Conservation (phyloP, 2,797 vertebrate genomes). For the Tinamus major region DNA sequence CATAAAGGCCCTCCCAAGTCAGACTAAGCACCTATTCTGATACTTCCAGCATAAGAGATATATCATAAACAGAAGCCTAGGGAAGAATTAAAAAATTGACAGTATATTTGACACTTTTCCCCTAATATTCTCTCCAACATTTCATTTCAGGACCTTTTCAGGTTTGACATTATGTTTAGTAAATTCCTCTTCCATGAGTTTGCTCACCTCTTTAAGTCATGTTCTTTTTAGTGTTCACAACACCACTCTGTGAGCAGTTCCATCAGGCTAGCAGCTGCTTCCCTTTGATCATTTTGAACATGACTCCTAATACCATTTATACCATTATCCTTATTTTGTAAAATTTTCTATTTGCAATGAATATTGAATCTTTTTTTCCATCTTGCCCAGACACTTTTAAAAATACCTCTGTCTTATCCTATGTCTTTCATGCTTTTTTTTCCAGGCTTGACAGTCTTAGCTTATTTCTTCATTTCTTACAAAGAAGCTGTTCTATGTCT, state of each 20-base stretch:
- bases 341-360: background rate
- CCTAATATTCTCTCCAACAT: background rate
- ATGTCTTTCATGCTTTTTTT: background rate
- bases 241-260: background rate
- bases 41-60: background rate
- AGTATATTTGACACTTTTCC: background rate
- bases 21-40: background rate
- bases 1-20: background rate
- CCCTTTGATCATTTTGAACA: background rate
- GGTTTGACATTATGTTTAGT: background rate
- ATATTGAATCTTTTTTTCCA: background rate
- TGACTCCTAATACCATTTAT: background rate
- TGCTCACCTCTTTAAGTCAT: background rate
- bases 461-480: background rate
- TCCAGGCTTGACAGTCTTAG: background rate
- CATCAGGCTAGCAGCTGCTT: background rate
- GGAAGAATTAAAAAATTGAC: background rate
- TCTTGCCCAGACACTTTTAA: background rate
- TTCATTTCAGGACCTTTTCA: background rate
- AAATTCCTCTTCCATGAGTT: background rate
- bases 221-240: background rate
- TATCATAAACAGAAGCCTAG: background rate
- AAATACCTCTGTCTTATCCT: background rate
- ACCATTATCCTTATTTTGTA: background rate
- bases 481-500: background rate